These are phyloP conservation scores for Bombus confusus DNA, from an alignment of 1,140 invertebrate species.

Conservation along the genomic window DNA sequence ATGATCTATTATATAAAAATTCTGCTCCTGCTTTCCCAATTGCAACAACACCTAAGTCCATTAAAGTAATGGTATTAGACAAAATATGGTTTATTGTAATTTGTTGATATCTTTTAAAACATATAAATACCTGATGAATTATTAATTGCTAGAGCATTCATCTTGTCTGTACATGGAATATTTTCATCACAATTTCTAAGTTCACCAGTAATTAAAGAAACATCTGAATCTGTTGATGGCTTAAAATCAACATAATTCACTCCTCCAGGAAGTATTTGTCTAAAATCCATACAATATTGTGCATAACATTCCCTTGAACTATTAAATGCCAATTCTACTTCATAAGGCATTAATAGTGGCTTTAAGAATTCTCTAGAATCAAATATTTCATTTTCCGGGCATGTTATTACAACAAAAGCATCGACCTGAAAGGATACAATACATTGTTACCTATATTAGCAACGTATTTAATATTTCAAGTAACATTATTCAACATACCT, in stretches of 20 bases:
- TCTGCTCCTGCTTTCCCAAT: constrained; percentile 83
- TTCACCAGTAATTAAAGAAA: constrained; percentile 88
- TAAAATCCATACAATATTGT: constrained; percentile 90
- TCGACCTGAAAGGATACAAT: constrained; percentile 88
- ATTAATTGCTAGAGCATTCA: constrained; percentile 71
- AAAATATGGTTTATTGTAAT: not conserved
- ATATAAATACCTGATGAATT: constrained; percentile 49
- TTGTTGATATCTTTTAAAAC: not conserved
- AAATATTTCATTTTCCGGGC: constrained; percentile 93
- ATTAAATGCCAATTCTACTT: constrained; percentile 95
- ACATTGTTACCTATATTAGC: not conserved
- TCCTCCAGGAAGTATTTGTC: constrained; percentile 87
- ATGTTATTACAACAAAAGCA: constrained; percentile 94
- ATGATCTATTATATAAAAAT: constrained; percentile 86
- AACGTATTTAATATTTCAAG: not conserved
- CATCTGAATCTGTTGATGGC: constrained; percentile 82
- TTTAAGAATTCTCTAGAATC: constrained; percentile 93
- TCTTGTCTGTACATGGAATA: constrained; percentile 64
- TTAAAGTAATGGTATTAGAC: constrained; percentile 17
- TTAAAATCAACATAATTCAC: constrained; percentile 82
- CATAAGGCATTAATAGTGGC: constrained; percentile 95
- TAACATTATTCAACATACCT: constrained; percentile 83
- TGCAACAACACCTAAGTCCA: constrained; percentile 75
- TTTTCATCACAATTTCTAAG: constrained; percentile 81
- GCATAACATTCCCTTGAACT: constrained; percentile 84